Evolutionary conservation across 2,888 invertebrate species (phyloP), one percentile per base, ranked within the genome.

Genomic region (Papilio gigon): DNA sequence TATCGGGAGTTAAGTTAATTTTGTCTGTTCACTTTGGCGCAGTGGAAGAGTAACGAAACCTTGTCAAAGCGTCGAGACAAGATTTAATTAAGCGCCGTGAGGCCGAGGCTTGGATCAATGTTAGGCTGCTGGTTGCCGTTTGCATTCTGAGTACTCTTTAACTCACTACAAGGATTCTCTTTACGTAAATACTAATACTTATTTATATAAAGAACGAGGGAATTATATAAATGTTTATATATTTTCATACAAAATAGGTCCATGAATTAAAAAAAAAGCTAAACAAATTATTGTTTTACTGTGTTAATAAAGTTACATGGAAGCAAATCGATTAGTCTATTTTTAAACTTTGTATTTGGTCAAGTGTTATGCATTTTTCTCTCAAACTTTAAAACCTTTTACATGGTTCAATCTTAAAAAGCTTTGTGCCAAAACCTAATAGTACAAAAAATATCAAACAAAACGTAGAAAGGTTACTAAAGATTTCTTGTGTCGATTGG

Each of bases 41-140:
- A 40, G 40, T 50, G 37, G 25, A 50, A 61, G 61, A 42, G 61
- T 33, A 50, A 67, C 67, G 62, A 27, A 61, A 67, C 53, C 56
- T 56, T 67, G 53, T 67, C 61, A 62, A 61, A 53, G 67, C 67
- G 30, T 12, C 53, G 67, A 67, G 42, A 67, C 67, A 61, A 67
- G 67, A 67, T 67, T 67, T 67, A 67, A 67, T 67, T 67, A 67
- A 67, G 62, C 33, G 33, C 40, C 53, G 42, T 62, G 33, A 42
- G 35, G 42, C 56, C 53, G 40, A 61, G 67, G 67, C 67, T 62
- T 42, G 56, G 62, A 42, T 67, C 53, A 56, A 66, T 66, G 59
- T 66, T 60, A 62, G 30, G 62, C 62, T 61, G 42, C 53, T 62
- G 61, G 62, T 61, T 56, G 40, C 62, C 67, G 62, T 67, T 67